Conservation (phyloP, 2,888 invertebrate species). For the Eupithecia inturbata region DNA sequence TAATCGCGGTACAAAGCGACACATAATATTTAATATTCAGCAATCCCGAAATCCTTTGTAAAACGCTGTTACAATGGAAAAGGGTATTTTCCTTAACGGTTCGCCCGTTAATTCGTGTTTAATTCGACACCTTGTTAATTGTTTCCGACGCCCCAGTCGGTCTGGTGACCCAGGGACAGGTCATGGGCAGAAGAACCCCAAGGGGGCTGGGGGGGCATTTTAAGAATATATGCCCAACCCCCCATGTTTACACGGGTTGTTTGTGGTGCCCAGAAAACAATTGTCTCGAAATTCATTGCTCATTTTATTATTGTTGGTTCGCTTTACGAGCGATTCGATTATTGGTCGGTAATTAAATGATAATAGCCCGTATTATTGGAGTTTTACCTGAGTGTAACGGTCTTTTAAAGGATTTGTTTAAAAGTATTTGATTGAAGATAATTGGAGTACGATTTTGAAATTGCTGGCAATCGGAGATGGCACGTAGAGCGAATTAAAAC, state of each 20-base stretch:
- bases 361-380: slow-evolving; percentile 82
- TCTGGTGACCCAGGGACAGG: slow-evolving; percentile 78
- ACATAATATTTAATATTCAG: slow-evolving; percentile 82
- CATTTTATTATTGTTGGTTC: slow-evolving; percentile 84
- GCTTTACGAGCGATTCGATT: slow-evolving; percentile 83
- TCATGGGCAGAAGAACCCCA: slow-evolving; percentile 68
- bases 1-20: slow-evolving; percentile 78
- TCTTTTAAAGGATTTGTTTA: slow-evolving; percentile 40
- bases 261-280: slow-evolving; percentile 84
- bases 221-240: slow-evolving; percentile 83
- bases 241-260: slow-evolving; percentile 81
- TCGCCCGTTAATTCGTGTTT: slow-evolving; percentile 82
- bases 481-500: slow-evolving; percentile 9
- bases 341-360: slow-evolving; percentile 84
- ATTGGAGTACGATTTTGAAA: slow-evolving; percentile 6
- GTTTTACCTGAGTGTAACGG: slow-evolving; percentile 76
- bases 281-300: slow-evolving; percentile 84
- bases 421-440: slow-evolving; percentile 8
- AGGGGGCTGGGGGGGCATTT: slow-evolving; percentile 71
- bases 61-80: slow-evolving; percentile 79
- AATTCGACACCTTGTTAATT: slow-evolving; percentile 85
- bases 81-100: slow-evolving; percentile 82
- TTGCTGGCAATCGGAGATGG: slow-evolving; percentile 9
- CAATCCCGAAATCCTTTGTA: slow-evolving; percentile 82
- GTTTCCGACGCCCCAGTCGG: slow-evolving; percentile 80